These are phyloP conservation scores for Trichomycterus rosablanca DNA, from an alignment of 2,113 vertebrate species.

Conservation along the genomic window DNA sequence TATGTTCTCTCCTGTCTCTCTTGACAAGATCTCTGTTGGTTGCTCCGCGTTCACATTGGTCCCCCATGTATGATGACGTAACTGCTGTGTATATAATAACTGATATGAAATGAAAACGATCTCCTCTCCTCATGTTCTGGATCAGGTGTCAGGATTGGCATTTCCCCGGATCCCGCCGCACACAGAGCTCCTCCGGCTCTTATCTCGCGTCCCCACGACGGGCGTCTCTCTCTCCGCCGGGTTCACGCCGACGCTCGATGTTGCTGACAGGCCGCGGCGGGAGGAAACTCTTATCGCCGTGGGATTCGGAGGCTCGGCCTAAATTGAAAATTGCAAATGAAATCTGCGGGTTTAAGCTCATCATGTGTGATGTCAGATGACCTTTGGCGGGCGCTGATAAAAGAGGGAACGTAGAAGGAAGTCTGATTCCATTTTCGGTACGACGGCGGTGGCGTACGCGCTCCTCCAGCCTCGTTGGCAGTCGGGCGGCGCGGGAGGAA, in stretches of 20 bases:
- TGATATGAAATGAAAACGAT: too few species aligned
- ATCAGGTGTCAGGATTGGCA: too few species aligned
- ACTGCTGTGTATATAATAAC: too few species aligned
- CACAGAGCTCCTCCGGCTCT: constrained; percentile 55
- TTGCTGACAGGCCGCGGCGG: constrained; percentile 92
- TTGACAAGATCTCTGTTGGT: too few species aligned
- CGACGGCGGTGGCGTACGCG: constrained; percentile 84
- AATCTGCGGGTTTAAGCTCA: constrained; percentile 94
- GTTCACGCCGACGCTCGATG: constrained; percentile 86
- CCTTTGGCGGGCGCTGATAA: constrained; percentile 96
- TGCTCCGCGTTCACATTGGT: too few species aligned
- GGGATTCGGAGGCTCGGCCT: constrained; percentile 81
- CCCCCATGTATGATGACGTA: too few species aligned
- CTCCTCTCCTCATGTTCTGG: too few species aligned
- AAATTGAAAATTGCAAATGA: constrained; percentile 98
- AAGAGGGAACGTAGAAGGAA: constrained; percentile 84
- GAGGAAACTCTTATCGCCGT: constrained; percentile 88
- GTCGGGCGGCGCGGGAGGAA: constrained; percentile 85
- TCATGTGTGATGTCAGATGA: constrained; percentile 97
- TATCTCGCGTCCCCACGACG: constrained; percentile 65
- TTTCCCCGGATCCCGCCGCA: too few species aligned
- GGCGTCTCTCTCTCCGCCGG: constrained; percentile 68
- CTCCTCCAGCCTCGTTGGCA: constrained; percentile 92
- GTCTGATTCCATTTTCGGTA: constrained; percentile 95
- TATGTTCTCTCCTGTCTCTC: too few species aligned